Base-by-base conservation (phyloP, 2,888 invertebrate species). In the Tetramorium bicarinatum region DNA sequence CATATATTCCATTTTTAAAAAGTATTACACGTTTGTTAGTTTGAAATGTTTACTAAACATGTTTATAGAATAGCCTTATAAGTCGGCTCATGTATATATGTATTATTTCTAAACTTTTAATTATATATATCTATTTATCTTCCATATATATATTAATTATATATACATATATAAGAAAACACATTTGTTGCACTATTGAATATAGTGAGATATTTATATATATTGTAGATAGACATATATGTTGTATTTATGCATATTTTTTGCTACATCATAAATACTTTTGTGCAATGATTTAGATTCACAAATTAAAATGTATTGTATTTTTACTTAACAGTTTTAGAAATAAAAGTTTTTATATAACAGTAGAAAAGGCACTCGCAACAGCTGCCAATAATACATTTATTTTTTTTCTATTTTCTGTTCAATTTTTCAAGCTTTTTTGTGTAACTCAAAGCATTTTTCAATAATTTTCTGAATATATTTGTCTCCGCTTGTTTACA, bases 391-490 rank as follows among this genome's bases (percentile, higher is more conserved):
- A 44, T 74, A 13, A 3, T 6, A 13, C 8, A 44, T 64, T 8
- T 1, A 25, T 7, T 47, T 49, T 75, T 75, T 47, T 52, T 9
- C 21, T 21, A 49, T 6, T 49, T 52, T 0, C 13, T n/a, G n/a
- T 38, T 0, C 25, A 11, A 34, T 38, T 64, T n/a, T 64, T 41
- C 41, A 49, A 11, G 11, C n/a, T 4, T 47, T 47, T 9, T 11
- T 15, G n/a, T 15, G 13, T n/a, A n/a, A 41, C 0, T 52, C 25
- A 4, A 25, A 38, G 18, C 67, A 67, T 54, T 67, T 54, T n/a
- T 67, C 25, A 66, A 67, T 67, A 56, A 77, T 77, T 54, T n/a
- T 77, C 29, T 29, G 34, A 44, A 67, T 15, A 67, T 15, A 15
- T 44, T 67, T 67, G 56, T 15, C 54, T 54, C 7, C n/a, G 25